These are phyloP conservation scores for Flabesymbios commensalis DNA, from an alignment of 2,888 invertebrate species.

Conservation along the genomic window DNA sequence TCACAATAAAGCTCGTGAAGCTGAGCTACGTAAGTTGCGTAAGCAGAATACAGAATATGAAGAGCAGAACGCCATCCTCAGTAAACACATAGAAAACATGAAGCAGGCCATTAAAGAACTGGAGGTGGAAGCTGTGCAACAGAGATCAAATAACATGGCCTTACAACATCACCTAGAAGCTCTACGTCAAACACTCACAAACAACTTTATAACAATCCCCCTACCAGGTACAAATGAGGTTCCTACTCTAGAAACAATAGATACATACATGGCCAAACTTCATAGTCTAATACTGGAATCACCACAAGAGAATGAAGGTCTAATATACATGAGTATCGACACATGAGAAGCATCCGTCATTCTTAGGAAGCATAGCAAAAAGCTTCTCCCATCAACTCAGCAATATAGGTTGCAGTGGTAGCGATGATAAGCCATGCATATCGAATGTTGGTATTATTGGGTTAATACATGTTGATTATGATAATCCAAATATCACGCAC, in stretches of 20 bases:
- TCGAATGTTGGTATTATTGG: too few species aligned
- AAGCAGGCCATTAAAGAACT: slow-evolving; percentile 84
- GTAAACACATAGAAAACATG: slow-evolving; percentile 93
- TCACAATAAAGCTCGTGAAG: slow-evolving; percentile 76
- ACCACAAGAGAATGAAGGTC: slow-evolving; percentile 69
- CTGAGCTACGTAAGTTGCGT: slow-evolving; percentile 82
- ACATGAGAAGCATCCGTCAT: too few species aligned
- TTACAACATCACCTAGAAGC: slow-evolving; percentile 81
- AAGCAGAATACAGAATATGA: slow-evolving; percentile 94
- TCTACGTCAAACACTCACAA: slow-evolving; percentile 74
- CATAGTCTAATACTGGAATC: slow-evolving; percentile 64
- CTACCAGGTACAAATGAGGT: slow-evolving; percentile 71
- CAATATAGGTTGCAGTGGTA: too few species aligned
- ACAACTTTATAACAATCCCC: slow-evolving; percentile 55
- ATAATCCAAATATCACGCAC: too few species aligned
- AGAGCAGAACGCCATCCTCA: slow-evolving; percentile 90
- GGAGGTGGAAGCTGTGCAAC: slow-evolving; percentile 81
- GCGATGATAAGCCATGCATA: too few species aligned
- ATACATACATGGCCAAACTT: slow-evolving; percentile 83
- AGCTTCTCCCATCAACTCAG: too few species aligned
- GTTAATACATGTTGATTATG: too few species aligned
- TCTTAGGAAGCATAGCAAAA: too few species aligned
- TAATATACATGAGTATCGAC: too few species aligned
- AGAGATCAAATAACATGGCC: slow-evolving; percentile 79
- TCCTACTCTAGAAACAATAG: slow-evolving; percentile 82